These are phyloP conservation scores for Cotesia vestalis DNA, from an alignment of 1,140 invertebrate species.

Conservation along the genomic window DNA sequence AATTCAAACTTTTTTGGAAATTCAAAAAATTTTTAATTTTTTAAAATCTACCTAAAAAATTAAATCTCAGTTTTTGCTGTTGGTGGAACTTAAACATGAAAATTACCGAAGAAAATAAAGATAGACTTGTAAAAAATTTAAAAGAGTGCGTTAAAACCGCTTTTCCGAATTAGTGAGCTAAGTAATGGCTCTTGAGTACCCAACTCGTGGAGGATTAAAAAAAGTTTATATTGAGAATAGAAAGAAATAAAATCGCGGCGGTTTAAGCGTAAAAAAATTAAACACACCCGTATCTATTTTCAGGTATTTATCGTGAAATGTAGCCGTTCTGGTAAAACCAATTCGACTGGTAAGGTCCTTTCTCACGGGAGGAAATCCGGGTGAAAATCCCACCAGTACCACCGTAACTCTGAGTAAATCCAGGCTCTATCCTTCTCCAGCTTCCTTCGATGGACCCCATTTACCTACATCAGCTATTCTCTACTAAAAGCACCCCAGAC, in stretches of 20 bases:
- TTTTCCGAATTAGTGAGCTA: slow-evolving; percentile 23
- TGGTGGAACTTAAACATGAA: too few relatives aligned
- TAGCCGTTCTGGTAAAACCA: slow-evolving; percentile 40
- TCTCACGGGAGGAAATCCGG: slow-evolving; percentile 35
- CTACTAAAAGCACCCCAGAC: slow-evolving; percentile 28
- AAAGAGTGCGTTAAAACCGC: neutral
- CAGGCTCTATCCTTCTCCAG: slow-evolving; percentile 30
- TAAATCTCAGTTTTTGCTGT: too few relatives aligned
- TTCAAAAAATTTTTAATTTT: too few relatives aligned
- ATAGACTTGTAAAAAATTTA: too few relatives aligned
- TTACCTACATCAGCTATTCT: slow-evolving; percentile 38
- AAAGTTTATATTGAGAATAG: slow-evolving; percentile 9
- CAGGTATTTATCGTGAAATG: slow-evolving; percentile 42
- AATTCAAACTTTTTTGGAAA: too few relatives aligned
- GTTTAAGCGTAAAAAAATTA: slow-evolving; percentile 22
- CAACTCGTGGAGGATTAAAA: neutral
- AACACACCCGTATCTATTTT: slow-evolving; percentile 39
- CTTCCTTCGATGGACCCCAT: slow-evolving; percentile 30
- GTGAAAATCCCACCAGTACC: slow-evolving; percentile 38
- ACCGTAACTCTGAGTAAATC: slow-evolving; percentile 43
- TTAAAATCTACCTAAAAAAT: too few relatives aligned
- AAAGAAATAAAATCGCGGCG: neutral
- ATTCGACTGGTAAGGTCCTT: slow-evolving; percentile 36
- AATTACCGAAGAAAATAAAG: too few relatives aligned
- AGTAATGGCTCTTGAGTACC: slow-evolving; percentile 3